These are phyloP conservation scores for Oxycera nigricornis DNA, from an alignment of 2,888 invertebrate species.

Conservation along the genomic window DNA sequence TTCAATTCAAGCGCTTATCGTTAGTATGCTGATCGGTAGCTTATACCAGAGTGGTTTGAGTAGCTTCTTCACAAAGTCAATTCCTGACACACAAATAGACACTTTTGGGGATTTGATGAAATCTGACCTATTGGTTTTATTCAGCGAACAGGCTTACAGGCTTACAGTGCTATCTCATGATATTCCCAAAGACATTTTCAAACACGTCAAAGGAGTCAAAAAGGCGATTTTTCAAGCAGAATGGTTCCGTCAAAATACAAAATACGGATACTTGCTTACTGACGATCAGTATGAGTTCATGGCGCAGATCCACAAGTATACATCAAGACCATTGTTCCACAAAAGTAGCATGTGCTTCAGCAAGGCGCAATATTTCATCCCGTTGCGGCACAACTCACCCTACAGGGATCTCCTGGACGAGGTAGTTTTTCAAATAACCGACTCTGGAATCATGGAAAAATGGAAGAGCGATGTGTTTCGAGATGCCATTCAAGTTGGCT, in stretches of 20 bases:
- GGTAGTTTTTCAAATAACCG: background rate
- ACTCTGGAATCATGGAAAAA: background rate
- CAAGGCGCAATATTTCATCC: background rate
- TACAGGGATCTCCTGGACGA: background rate
- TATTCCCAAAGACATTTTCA: background rate
- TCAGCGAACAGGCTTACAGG: background rate
- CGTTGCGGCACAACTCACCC: background rate
- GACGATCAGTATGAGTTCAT: background rate
- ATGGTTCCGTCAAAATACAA: background rate
- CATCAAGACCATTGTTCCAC: background rate
- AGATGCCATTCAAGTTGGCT: background rate
- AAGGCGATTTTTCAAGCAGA: background rate
- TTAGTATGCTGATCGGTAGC: background rate
- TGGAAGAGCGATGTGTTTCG: background rate
- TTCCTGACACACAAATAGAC: constrained; percentile 9
- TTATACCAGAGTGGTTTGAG: constrained; percentile 13
- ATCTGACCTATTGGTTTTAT: background rate
- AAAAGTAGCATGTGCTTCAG: background rate
- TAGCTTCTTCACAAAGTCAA: constrained; percentile 15
- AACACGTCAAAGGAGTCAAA: background rate
- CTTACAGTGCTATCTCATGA: background rate
- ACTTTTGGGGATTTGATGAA: background rate
- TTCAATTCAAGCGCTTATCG: background rate
- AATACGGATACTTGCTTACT: background rate
- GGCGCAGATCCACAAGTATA: background rate